Evolutionary conservation across 2,888 invertebrate genomes (phyloP).

Genomic region (Autographa pulchrina): DNA sequence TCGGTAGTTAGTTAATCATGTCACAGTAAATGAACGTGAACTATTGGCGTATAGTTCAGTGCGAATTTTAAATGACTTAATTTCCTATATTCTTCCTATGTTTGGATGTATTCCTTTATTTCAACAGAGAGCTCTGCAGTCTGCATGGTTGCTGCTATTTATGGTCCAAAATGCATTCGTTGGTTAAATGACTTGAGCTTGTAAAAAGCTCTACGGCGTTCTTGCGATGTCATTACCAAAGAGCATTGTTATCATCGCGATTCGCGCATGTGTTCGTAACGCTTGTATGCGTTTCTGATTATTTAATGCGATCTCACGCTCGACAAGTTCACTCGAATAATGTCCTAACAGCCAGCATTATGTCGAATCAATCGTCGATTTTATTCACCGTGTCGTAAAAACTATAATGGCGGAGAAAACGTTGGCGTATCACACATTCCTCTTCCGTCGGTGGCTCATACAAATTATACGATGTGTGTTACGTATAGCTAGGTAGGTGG

Average conservation of each 20-base stretch:
- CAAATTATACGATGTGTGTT: constrained; percentile 88
- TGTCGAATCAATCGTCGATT: constrained; percentile 73
- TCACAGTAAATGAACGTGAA: too few species aligned
- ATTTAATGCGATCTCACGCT: constrained; percentile 85
- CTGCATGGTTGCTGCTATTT: constrained; percentile 1
- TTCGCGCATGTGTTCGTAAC: constrained; percentile 76
- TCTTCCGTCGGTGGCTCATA: constrained; percentile 82
- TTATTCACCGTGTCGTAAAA: constrained; percentile 80
- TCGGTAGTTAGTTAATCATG: too few species aligned
- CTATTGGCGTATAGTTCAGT: too few species aligned
- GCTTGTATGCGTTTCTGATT: constrained; percentile 81
- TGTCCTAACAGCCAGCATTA: constrained; percentile 75
- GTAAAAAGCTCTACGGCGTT: constrained; percentile 44
- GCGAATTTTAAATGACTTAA: too few species aligned
- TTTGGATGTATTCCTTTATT: too few species aligned
- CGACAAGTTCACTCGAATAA: constrained; percentile 66
- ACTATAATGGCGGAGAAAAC: constrained; percentile 80
- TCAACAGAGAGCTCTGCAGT: neutral
- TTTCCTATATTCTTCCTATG: too few species aligned
- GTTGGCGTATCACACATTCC: constrained; percentile 83
- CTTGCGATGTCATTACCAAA: constrained; percentile 53
- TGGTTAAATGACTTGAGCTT: constrained; percentile 21
- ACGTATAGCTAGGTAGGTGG: constrained; percentile 88
- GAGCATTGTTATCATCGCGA: constrained; percentile 72
- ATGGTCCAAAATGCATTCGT: constrained; percentile 15